Conservation (phyloP, 1,140 invertebrate genomes). For the Melanaphis sacchari region DNA sequence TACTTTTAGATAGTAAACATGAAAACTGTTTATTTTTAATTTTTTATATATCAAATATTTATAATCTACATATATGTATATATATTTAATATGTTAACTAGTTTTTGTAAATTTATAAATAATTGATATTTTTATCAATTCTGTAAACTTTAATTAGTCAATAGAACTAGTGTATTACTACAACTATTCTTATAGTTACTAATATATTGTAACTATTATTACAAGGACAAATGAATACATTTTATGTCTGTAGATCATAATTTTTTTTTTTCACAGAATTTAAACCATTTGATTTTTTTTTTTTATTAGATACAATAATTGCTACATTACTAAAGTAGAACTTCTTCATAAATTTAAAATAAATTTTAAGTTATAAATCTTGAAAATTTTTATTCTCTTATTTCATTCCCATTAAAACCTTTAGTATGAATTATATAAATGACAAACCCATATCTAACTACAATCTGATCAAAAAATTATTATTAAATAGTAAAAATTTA, state of each 20-base stretch:
- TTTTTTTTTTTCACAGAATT: not conserved
- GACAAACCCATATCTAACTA: not conserved
- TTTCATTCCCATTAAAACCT: not conserved
- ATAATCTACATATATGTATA: not conserved
- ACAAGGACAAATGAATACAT: not conserved
- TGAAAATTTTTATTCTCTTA: not conserved
- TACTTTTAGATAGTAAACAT: not conserved
- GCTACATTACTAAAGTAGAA: not conserved
- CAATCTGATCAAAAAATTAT: not conserved
- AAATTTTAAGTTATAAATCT: not conserved
- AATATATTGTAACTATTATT: not conserved
- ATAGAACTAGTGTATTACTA: not conserved
- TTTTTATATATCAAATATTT: constrained; percentile 13
- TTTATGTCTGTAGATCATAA: not conserved
- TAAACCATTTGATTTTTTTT: not conserved
- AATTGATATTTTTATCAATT: constrained; percentile 12
- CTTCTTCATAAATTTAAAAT: not conserved
- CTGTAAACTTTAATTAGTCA: not conserved
- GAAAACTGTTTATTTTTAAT: not conserved
- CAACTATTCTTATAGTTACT: no score
- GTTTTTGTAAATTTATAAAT: constrained; percentile 1
- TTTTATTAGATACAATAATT: not conserved
- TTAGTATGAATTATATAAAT: not conserved
- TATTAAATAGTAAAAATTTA: not conserved
- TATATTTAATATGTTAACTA: not conserved